Base-by-base conservation (phyloP, 2,888 invertebrate genomes). In the Melinaea marsaeus region DNA sequence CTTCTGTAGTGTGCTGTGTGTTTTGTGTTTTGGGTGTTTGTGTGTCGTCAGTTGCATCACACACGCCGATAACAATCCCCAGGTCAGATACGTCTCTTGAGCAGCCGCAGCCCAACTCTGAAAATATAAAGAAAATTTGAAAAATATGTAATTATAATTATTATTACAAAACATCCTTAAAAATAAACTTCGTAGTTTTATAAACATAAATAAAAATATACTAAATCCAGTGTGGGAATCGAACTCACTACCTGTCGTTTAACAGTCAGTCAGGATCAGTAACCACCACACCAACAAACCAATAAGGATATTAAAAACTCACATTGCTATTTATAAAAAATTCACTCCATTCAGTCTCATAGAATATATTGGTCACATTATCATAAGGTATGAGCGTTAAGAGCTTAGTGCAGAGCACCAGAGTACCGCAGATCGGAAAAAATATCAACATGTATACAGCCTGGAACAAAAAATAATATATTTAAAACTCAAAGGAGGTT, bases 21-120 rank as follows among this genome's bases (percentile, higher is more conserved):
- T 86, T 60, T 94, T 91, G 79, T 94, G 93, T 72, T 94, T 94
- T 68, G 93, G 91, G 74, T 93, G 93, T 76, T 95, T 95, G 81
- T 95, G 95, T 64, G 95, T 94, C 13, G 94, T 93, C 65, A 95
- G 92, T 83, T 96, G 96, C 94, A 96, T 95, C 62, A 95, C 91
- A 64, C 95, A 94, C 0, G 95, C 94, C 9, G 96, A 95, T 34
- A 97, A 88, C 7, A 97, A 83, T 2, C 96, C 96, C 98, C 98
- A 97, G 0, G 96, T 96, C 60, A 97, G 91, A 79, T 97, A 97
- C 0, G 94, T 94, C 84, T 98, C 97, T 79, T 97, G 95, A 22
- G 96, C 95, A 0, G 97, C 98, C 0, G 97, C 96, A 35, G 95
- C 92, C 97, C 98, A 98, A 71, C 96, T 94, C 94, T 95, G 51